phyloP scores from a whole-genome alignment of 2,888 invertebrate species.

The Caenorhabditis virilis region DNA sequence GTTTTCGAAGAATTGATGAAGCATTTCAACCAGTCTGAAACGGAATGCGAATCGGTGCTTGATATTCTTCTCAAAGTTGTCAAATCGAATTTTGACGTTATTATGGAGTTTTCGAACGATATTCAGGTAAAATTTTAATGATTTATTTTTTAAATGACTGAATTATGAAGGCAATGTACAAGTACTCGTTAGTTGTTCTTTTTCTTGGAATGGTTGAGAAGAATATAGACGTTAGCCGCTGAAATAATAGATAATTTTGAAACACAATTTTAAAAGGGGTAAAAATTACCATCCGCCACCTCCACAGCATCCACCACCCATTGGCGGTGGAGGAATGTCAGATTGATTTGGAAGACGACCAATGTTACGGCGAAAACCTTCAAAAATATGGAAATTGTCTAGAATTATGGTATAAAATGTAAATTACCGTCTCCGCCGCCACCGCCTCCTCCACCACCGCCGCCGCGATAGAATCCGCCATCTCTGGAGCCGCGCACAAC shows the following conservation, averaged over 20 bases:
- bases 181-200: not conserved
- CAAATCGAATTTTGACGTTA: constrained; percentile 9
- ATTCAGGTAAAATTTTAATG: constrained; percentile 18
- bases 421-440: constrained; percentile 18
- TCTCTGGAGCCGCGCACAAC: constrained; percentile 25
- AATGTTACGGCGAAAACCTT: constrained; percentile 25
- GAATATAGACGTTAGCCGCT: constrained; percentile 1
- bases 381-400: no score
- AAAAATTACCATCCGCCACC: constrained; percentile 36
- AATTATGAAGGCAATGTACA: not conserved
- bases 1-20: constrained; percentile 30
- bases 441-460: constrained; percentile 25
- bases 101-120: constrained; percentile 12
- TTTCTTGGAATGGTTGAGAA: not conserved
- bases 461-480: constrained; percentile 16
- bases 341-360: constrained; percentile 31
- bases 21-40: constrained; percentile 19
- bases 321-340: constrained; percentile 42
- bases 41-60: constrained; percentile 26
- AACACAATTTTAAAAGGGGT: not conserved
- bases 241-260: constrained; percentile 5
- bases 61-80: constrained; percentile 23
- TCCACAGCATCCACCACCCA: constrained; percentile 48
- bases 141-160: not conserved
- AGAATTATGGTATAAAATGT: not conserved